phyloP scores from a whole-genome alignment of 2,888 invertebrate genomes.

The Tridacna crocea region DNA sequence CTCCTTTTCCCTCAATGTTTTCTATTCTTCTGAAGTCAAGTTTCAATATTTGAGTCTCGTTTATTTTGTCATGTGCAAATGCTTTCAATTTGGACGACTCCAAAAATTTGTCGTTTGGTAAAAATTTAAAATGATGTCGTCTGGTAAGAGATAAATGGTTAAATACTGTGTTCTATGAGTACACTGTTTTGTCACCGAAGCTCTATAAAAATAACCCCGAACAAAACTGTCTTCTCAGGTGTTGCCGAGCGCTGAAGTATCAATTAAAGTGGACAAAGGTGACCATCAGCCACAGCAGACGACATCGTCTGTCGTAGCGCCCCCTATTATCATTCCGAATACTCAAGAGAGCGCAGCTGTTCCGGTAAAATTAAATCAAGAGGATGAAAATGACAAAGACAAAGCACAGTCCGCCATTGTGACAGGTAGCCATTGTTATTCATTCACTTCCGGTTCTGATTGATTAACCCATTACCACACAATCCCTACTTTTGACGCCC shows the following conservation, averaged over 20 bases:
- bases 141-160: too few species aligned
- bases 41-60: too few species aligned
- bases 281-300: constrained; percentile 25
- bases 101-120: too few species aligned
- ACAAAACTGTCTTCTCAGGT: constrained; percentile 33
- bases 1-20: too few species aligned
- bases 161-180: too few species aligned
- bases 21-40: too few species aligned
- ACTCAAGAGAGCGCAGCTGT: constrained; percentile 39
- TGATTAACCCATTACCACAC: background rate
- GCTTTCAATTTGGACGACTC: too few species aligned
- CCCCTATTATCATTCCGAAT: constrained; percentile 35
- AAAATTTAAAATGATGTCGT: too few species aligned
- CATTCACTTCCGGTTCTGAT: background rate
- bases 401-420: constrained; percentile 36
- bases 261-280: constrained; percentile 47
- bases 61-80: too few species aligned
- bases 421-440: constrained; percentile 31
- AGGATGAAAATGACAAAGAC: constrained; percentile 24
- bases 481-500: background rate
- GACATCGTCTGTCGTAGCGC: constrained; percentile 35
- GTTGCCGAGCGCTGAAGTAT: constrained; percentile 40
- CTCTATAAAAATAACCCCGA: background rate
- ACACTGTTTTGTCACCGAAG: too few species aligned
- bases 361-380: constrained; percentile 9